A percentile compares a stretch with the other conserved stretches of the same genome.
Conservation (phyloP, 23 tunicate species). For the Styela plicata region DNA sequence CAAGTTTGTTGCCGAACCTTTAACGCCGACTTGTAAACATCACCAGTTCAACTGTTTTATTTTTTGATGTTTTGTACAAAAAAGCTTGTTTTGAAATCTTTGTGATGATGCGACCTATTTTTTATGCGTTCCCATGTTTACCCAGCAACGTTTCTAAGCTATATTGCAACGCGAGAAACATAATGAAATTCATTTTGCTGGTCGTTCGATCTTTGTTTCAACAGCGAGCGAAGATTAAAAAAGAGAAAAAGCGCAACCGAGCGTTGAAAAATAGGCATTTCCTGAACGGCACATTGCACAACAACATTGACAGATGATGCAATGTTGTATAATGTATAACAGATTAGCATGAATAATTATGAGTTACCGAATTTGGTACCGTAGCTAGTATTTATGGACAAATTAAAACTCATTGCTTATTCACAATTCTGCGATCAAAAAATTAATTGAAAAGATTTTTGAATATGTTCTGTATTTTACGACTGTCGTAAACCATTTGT, state of each 20-base stretch:
- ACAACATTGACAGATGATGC: conserved; percentile 1
- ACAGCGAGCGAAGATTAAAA: not conserved
- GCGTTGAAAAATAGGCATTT: not conserved
- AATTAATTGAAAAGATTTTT: not conserved
- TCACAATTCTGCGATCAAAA: not conserved
- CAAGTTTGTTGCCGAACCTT: no score
- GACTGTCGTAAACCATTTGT: not conserved
- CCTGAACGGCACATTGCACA: not conserved
- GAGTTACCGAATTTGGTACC: not conserved
- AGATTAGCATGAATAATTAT: not conserved
- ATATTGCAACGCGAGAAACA: not conserved
- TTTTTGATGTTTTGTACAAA: no score
- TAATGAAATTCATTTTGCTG: not conserved
- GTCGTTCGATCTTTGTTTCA: not conserved
- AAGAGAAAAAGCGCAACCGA: not conserved
- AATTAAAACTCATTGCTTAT: no score
- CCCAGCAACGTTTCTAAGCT: not conserved
- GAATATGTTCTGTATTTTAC: no score
- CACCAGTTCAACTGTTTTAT: not conserved
- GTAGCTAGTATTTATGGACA: not conserved
- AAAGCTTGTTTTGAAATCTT: not conserved
- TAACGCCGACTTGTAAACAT: not conserved
- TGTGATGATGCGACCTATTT: not conserved
- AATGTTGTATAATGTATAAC: conserved; percentile 4
- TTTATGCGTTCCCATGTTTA: not conserved